A percentile compares a stretch with the other conserved stretches of the same genome.
Evolutionary conservation across 2,797 vertebrate genomes (phyloP).

Genomic region (Avahi laniger): DNA sequence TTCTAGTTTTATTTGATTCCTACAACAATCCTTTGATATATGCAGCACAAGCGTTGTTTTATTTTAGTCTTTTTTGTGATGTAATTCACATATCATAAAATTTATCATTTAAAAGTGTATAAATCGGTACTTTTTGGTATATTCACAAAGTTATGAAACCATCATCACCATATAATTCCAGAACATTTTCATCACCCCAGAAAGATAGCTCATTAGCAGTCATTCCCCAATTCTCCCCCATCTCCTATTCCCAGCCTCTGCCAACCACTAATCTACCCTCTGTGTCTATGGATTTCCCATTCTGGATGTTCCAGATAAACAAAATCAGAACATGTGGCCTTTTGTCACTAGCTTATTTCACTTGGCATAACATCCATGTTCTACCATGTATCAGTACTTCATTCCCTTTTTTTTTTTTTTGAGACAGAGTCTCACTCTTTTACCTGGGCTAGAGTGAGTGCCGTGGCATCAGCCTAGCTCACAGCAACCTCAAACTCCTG

Average conservation of each 20-base stretch:
- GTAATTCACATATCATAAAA: slow-evolving; percentile 15
- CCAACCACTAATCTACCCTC: neutral
- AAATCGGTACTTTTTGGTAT: neutral
- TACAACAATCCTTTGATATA: neutral
- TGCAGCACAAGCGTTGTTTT: neutral
- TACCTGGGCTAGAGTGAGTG: too few relatives aligned
- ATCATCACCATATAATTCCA: neutral
- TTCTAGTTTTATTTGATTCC: neutral
- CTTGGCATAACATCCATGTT: neutral
- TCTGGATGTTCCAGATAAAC: neutral
- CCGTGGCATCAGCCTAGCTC: too few relatives aligned
- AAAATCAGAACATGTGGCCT: neutral
- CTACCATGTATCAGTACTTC: neutral
- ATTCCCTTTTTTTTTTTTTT: too few relatives aligned
- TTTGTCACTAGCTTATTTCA: neutral
- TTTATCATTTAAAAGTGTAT: neutral
- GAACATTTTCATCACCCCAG: neutral
- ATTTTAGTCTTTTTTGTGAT: neutral
- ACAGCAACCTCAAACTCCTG: too few relatives aligned
- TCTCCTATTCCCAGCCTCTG: neutral
- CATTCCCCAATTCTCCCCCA: neutral
- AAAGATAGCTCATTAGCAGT: neutral
- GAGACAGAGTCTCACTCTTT: too few relatives aligned
- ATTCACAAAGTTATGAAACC: neutral
- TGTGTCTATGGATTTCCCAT: neutral